Evolutionary conservation across 2,797 vertebrate genomes (phyloP).

Genomic region (Melanotaenia pygmaea): DNA sequence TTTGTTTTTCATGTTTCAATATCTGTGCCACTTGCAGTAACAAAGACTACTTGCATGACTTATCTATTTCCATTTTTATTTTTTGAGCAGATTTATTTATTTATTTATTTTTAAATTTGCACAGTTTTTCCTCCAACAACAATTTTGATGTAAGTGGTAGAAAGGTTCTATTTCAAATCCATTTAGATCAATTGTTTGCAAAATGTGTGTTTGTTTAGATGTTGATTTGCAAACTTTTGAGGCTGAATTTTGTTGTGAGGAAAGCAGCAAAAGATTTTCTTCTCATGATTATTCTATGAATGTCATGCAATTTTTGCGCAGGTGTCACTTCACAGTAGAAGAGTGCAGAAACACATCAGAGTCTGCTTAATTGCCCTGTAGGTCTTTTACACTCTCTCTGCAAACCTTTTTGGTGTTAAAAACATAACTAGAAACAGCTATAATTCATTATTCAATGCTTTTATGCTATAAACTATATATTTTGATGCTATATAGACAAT

Average conservation of each 20-base stretch:
- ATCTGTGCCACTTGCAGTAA: background rate
- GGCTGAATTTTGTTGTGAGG: background rate
- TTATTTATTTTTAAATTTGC: background rate
- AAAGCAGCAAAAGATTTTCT: background rate
- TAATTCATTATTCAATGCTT: no score
- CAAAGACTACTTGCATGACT: background rate
- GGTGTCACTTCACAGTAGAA: background rate
- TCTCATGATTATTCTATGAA: background rate
- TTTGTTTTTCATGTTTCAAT: background rate
- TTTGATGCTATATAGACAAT: conserved; percentile 1
- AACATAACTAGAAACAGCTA: background rate
- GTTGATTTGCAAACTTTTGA: background rate
- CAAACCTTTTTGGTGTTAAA: background rate
- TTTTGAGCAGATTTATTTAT: background rate
- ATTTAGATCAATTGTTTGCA: background rate
- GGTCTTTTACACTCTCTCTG: background rate
- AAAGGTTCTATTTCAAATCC: background rate
- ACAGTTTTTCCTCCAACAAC: background rate
- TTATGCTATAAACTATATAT: background rate
- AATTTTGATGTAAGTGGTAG: background rate
- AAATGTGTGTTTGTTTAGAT: background rate
- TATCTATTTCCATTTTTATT: background rate
- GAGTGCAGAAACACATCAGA: background rate
- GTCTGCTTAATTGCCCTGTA: background rate
- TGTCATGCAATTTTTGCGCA: background rate